A percentile compares a stretch with the other conserved stretches of the same genome.
Conservation (phyloP, 2,113 vertebrate species). For the pig (Sus scrofa) region DNA sequence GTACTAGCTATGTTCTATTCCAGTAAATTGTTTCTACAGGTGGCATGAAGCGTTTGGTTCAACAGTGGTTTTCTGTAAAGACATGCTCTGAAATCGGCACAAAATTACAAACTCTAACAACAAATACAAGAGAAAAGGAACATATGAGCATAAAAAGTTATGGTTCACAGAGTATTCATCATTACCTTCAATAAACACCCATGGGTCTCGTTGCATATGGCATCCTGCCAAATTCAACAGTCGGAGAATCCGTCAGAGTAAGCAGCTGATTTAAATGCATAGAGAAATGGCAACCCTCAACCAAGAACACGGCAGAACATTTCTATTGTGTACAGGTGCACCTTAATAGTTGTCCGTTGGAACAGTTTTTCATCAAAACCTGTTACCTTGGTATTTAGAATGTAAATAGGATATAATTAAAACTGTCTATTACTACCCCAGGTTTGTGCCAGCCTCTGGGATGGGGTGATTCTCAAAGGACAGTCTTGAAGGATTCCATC, state of each 20-base stretch:
- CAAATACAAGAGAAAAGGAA: constrained; percentile 4
- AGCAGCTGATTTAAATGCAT: constrained; percentile 48
- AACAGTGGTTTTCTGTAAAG: constrained; percentile 13
- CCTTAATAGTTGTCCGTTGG: constrained; percentile 23
- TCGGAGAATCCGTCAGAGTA: constrained; percentile 40
- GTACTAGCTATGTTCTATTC: constrained; percentile 42
- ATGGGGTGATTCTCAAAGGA: not conserved
- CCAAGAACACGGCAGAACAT: not conserved
- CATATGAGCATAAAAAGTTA: constrained; percentile 24
- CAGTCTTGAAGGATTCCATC: constrained; percentile 12
- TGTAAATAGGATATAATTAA: constrained; percentile 37
- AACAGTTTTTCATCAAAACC: constrained; percentile 21
- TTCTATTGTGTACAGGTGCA: not conserved
- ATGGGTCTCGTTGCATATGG: constrained; percentile 32
- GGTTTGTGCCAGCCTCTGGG: not conserved
- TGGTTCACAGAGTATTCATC: constrained; percentile 32
- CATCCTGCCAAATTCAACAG: constrained; percentile 48
- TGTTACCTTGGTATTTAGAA: constrained; percentile 62
- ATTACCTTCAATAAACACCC: constrained; percentile 37
- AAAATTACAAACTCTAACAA: constrained; percentile 31
- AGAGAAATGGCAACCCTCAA: constrained; percentile 10
- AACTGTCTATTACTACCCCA: not conserved
- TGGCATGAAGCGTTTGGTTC: constrained; percentile 49
- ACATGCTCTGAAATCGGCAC: not conserved
- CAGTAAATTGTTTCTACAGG: constrained; percentile 29